Conservation (phyloP, 2,888 invertebrate genomes). For the Arrhopalites spinosus region DNA sequence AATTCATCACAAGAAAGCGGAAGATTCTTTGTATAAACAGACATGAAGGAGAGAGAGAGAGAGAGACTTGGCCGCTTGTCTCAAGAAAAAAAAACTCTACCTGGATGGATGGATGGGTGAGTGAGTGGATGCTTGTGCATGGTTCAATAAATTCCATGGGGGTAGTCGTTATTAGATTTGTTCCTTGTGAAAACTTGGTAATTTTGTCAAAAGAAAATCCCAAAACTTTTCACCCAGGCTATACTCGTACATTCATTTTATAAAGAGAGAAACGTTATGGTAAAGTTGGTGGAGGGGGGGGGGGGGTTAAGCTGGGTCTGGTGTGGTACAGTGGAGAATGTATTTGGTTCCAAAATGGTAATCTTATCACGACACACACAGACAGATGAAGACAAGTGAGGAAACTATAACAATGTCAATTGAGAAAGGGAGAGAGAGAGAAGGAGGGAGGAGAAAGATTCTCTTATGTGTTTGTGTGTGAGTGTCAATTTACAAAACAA, state of each 20-base stretch:
- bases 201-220: slow-evolving; percentile 6
- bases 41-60: too few species aligned
- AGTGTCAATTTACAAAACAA: slow-evolving; percentile 17
- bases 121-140: neutral
- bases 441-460: neutral
- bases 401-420: neutral
- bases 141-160: slow-evolving; percentile 1
- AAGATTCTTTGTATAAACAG: neutral
- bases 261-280: too few species aligned
- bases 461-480: neutral
- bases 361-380: neutral
- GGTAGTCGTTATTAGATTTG: slow-evolving; percentile 8
- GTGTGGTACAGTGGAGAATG: too few species aligned
- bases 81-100: too few species aligned
- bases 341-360: neutral
- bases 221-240: slow-evolving; percentile 1
- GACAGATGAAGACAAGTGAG: neutral
- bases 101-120: too few species aligned
- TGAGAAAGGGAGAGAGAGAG: neutral
- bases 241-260: too few species aligned
- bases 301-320: too few species aligned
- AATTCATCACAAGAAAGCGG: neutral
- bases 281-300: too few species aligned
- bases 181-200: neutral
- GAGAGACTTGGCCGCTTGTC: too few species aligned